These are phyloP conservation scores for Cricetomys ansorgei DNA, from an alignment of 2,113 vertebrate species.

Conservation along the genomic window DNA sequence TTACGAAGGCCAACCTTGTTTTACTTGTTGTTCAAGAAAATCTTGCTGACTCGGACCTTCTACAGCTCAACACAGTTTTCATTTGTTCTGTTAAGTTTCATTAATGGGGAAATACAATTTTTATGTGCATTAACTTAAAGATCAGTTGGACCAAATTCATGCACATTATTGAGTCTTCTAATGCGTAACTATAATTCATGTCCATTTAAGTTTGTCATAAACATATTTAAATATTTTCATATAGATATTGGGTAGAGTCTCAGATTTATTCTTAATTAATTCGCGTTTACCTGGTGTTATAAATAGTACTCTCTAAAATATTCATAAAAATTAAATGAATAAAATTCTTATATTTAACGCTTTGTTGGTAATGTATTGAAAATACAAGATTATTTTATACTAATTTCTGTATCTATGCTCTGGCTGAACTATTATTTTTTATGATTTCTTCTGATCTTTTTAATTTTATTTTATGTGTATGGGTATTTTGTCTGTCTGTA, in stretches of 20 bases:
- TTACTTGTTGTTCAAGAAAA: not conserved
- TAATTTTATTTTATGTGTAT: not conserved
- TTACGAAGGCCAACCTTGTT: not conserved
- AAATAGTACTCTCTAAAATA: not conserved
- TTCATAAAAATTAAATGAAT: not conserved
- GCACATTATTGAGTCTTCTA: not conserved
- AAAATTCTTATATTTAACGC: not conserved
- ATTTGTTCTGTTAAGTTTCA: not conserved
- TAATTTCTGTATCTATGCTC: not conserved
- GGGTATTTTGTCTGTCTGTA: not conserved
- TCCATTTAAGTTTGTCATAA: not conserved
- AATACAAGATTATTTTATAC: not conserved
- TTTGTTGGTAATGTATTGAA: not conserved
- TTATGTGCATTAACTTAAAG: not conserved
- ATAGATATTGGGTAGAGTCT: not conserved
- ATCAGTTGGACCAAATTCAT: not conserved
- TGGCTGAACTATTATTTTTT: not conserved
- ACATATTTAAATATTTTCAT: not conserved
- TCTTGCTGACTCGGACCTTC: not conserved
- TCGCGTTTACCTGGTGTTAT: not conserved
- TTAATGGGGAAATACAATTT: not conserved
- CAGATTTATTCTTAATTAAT: not conserved
- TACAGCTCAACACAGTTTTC: not conserved
- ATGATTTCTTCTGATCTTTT: not conserved
- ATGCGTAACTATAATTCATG: not conserved